Evolutionary conservation across 2,888 invertebrate species (phyloP), one percentile per base, ranked within the genome.

Genomic region (Scaptomyza reducta): DNA sequence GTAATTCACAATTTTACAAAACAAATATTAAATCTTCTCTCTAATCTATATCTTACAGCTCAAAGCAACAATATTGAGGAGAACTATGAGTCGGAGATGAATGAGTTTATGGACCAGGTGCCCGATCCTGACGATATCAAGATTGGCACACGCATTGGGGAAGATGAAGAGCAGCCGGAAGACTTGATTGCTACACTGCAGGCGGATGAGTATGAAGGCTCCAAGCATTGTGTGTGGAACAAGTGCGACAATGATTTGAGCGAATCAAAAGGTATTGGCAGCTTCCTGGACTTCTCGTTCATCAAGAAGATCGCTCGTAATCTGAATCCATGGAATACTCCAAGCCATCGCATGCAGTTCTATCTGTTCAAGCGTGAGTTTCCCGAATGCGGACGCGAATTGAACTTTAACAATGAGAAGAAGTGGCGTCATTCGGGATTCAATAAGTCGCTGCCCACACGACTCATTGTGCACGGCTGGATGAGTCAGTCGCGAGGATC

Each of bases 391-490:
- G 88, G 87, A 3, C 73, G 75, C 3, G 83, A 85, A 41, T 9
- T 91, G 47, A 61, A 78, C 22, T 71, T 84, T 7, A 51, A 31
- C n/a, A 80, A 74, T 10, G 60, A 56, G n/a, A 57, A 61, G 0
- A 77, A 85, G 9, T 65, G 89, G 46, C 45, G 51, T 0, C 47
- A 58, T 1, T 77, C 86, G 0, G 89, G 90, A 0, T 88, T 89
- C 22, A 81, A 91, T 65, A 70, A 84, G 7, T 82, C 79, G 1
- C 74, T 88, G 53, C 90, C 89, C 14, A 91, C 90, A 0, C 74
- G 90, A 29, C 73, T 90, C 40, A 79, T 90, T 46, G 78, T 90
- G 1, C 91, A 91, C 45, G 91, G 91, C 14, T 91, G 90, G 90
- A 90, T 89, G 87, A 89, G 89, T 60, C 88, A 88, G 54, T 83